Conservation (phyloP, 2,888 invertebrate species). For the Hoplodrina blanda region DNA sequence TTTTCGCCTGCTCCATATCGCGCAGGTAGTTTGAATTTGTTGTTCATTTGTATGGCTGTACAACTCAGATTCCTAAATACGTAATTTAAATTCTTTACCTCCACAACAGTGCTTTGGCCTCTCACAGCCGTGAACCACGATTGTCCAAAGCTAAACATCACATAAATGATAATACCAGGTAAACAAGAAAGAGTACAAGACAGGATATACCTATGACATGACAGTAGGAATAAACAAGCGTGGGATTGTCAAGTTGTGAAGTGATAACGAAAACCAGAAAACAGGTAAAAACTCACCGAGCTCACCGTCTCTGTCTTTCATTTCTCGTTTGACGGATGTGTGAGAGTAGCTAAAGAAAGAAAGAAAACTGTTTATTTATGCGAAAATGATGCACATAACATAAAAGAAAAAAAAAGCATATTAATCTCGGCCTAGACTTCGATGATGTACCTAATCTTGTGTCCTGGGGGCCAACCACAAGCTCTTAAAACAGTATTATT, state of each 20-base stretch:
- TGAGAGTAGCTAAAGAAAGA: too few relatives aligned
- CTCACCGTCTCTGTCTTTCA: too few relatives aligned
- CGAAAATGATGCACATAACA: too few relatives aligned
- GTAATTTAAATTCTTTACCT: constrained; percentile 41
- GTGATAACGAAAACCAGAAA: constrained; percentile 36
- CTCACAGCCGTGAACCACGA: constrained; percentile 64
- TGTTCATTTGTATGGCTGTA: constrained; percentile 68
- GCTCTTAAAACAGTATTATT: too few relatives aligned
- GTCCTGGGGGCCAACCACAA: too few relatives aligned
- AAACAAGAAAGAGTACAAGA: constrained; percentile 36
- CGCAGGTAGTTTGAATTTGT: constrained; percentile 93
- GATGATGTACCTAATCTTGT: too few relatives aligned
- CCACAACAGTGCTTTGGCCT: constrained; percentile 48
- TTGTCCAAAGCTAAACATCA: constrained; percentile 77
- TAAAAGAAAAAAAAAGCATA: too few relatives aligned
- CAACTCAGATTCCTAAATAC: constrained; percentile 60
- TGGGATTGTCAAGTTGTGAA: constrained; percentile 44
- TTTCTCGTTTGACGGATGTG: too few relatives aligned
- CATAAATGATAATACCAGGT: constrained; percentile 59
- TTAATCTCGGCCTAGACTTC: too few relatives aligned
- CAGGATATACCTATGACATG: constrained; percentile 23
- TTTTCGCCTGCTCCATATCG: constrained; percentile 94
- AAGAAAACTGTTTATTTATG: too few relatives aligned
- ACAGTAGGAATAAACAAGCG: constrained; percentile 24
- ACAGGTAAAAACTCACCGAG: constrained; percentile 25